Conservation (phyloP, 2,797 vertebrate species). For the Tokudaia muenninki region DNA sequence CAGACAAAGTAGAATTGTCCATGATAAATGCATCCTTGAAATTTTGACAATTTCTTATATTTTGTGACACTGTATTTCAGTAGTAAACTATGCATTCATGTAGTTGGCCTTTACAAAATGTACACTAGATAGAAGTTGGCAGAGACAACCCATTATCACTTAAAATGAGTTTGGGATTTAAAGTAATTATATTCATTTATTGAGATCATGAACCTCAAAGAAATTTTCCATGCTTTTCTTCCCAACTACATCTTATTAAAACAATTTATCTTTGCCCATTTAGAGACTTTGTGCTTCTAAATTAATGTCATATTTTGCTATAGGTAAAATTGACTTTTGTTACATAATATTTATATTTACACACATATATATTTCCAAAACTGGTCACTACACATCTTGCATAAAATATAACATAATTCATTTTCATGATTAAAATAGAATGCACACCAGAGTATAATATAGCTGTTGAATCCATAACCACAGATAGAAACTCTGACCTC, state of each 20-base stretch:
- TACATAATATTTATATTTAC: slow-evolving; percentile 83
- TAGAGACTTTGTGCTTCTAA: slow-evolving; percentile 76
- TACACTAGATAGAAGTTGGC: not conserved
- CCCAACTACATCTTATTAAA: slow-evolving; percentile 68
- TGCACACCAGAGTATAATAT: not conserved
- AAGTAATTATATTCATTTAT: slow-evolving; percentile 64
- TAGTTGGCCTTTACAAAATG: not conserved
- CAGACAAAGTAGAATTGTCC: too few species aligned
- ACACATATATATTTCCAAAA: slow-evolving; percentile 70
- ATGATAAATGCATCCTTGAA: not conserved
- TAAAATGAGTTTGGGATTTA: slow-evolving; percentile 63
- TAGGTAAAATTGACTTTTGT: slow-evolving; percentile 77
- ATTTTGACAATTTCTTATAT: not conserved
- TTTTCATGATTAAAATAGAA: slow-evolving; percentile 36
- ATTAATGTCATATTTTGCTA: slow-evolving; percentile 83
- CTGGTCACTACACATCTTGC: slow-evolving; percentile 56
- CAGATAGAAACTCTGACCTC: not conserved
- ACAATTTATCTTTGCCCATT: slow-evolving; percentile 83
- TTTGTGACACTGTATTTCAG: not conserved
- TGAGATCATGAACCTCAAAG: slow-evolving; percentile 57
- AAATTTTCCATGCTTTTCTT: slow-evolving; percentile 57
- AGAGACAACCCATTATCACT: slow-evolving; percentile 1
- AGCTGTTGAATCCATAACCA: not conserved
- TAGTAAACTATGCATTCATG: not conserved
- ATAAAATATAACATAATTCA: slow-evolving; percentile 63